phyloP scores from a whole-genome alignment of 2,888 invertebrate species.

The Caenorhabditis imperialis region DNA sequence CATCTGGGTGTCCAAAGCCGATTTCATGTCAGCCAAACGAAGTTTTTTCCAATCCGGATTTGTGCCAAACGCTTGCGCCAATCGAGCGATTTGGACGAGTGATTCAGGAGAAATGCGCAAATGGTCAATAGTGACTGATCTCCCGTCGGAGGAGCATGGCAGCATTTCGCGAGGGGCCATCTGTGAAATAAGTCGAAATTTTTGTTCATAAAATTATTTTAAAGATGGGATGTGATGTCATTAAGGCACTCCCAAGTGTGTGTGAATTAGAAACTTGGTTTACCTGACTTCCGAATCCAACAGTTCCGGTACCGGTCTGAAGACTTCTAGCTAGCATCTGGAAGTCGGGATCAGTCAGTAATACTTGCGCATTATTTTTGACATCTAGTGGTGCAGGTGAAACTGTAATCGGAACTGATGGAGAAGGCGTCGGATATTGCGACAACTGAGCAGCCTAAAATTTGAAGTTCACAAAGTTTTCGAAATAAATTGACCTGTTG shows the following conservation, averaged over 20 bases:
- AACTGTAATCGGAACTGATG: conserved; percentile 9
- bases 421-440: conserved; percentile 20
- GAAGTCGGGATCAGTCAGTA: conserved; percentile 48
- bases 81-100: conserved; percentile 52
- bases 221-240: too few species aligned
- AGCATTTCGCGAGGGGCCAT: conserved; percentile 23
- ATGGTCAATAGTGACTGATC: conserved; percentile 57
- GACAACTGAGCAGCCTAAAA: conserved; percentile 34
- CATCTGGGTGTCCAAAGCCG: conserved; percentile 41
- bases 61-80: conserved; percentile 53
- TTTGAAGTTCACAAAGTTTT: not conserved
- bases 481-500: conserved; percentile 16
- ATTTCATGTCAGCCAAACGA: conserved; percentile 44
- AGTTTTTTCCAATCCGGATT: conserved; percentile 54
- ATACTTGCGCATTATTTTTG: conserved; percentile 21
- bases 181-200: conserved; percentile 27
- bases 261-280: not conserved
- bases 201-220: too few species aligned
- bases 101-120: conserved; percentile 52
- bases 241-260: too few species aligned
- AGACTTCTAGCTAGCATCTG: conserved; percentile 54
- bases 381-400: conserved; percentile 16
- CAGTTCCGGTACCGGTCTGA: conserved; percentile 32
- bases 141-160: conserved; percentile 53
- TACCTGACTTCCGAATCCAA: conserved; percentile 28